Evolutionary conservation across 2,888 invertebrate species (phyloP), one percentile per base, ranked within the genome.

Genomic region (Ceriagrion tenellum): DNA sequence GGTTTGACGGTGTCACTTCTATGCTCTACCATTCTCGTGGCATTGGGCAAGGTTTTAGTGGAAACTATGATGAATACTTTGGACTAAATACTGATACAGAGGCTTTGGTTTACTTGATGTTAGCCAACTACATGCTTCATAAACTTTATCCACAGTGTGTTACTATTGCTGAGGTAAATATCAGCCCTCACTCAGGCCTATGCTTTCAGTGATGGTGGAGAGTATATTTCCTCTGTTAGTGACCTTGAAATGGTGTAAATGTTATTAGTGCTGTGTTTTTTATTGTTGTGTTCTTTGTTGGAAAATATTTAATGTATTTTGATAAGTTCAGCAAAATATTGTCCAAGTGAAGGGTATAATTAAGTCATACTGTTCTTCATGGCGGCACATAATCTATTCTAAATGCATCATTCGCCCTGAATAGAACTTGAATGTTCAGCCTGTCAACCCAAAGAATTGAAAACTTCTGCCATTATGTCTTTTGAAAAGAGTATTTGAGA

Each of bases 1-100:
- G 98, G 96, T 99, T 99, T 97, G 99, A 99, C 97, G 99, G 99
- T 0, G 99, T 99, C 0, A 99, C 99, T 0, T 99, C 99, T 0
- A 99, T 99, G 99, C 96, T 99, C 96, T 99, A 99, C 97, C 99
- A 99, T 97, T 99, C 99, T 35, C 98, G 99, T 96, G 99, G 99
- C 95, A 98, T 99, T 96, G 99, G 99, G 96, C 98, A 98, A 96
- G 99, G 99, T 16, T 99, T 99, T 97, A 98, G 98, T 95, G 99
- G 99, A 0, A 98, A 98, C 97, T 99, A 99, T 97, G 98, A 99
- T 96, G 99, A 99, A 97, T 99, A 99, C 97, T 99, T 98, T 97
- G 99, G 99, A 0, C 97, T 99, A 89, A 99, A 99, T 96, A 99
- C 99, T 0, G 99, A 99, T 97, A 99, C 99, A 0, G 99, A 99